Conservation (phyloP, 2,797 vertebrate genomes). For the Hyperoplus immaculatus region DNA sequence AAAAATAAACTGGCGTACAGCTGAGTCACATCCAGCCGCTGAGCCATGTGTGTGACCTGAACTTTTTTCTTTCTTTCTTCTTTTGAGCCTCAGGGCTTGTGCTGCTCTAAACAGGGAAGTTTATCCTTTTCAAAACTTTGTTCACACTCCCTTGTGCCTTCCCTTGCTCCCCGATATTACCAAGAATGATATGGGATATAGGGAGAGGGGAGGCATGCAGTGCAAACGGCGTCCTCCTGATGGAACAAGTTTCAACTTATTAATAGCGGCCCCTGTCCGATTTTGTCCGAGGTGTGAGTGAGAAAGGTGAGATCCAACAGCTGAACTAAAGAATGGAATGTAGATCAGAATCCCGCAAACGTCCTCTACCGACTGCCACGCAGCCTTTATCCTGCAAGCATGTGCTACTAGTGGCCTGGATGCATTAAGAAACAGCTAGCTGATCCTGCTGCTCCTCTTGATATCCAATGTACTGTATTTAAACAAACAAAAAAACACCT, state of each 20-base stretch:
- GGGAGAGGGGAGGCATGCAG: constrained; percentile 12
- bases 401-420: constrained; percentile 46
- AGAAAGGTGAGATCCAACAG: constrained; percentile 56
- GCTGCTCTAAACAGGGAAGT: constrained; percentile 57
- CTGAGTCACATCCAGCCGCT: constrained; percentile 40
- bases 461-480: constrained; percentile 70
- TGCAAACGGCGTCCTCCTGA: constrained; percentile 18
- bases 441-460: constrained; percentile 48
- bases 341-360: constrained; percentile 50
- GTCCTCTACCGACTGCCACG: constrained; percentile 47
- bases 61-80: constrained; percentile 54
- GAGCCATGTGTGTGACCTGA: constrained; percentile 54
- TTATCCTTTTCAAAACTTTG: constrained; percentile 39
- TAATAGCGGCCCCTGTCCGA: constrained; percentile 61
- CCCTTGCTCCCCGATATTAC: constrained; percentile 48
- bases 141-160: constrained; percentile 73
- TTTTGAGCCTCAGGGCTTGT: constrained; percentile 54
- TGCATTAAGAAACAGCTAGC: constrained; percentile 36
- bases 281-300: constrained; percentile 36
- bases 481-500: constrained; percentile 36
- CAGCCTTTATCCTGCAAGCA: constrained; percentile 54
- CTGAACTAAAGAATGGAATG: constrained; percentile 58
- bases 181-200: constrained; percentile 9
- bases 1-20: neutral
- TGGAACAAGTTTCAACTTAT: constrained; percentile 41